These are phyloP conservation scores for Nysson spinosus DNA, from an alignment of 2,888 invertebrate genomes.

Conservation along the genomic window DNA sequence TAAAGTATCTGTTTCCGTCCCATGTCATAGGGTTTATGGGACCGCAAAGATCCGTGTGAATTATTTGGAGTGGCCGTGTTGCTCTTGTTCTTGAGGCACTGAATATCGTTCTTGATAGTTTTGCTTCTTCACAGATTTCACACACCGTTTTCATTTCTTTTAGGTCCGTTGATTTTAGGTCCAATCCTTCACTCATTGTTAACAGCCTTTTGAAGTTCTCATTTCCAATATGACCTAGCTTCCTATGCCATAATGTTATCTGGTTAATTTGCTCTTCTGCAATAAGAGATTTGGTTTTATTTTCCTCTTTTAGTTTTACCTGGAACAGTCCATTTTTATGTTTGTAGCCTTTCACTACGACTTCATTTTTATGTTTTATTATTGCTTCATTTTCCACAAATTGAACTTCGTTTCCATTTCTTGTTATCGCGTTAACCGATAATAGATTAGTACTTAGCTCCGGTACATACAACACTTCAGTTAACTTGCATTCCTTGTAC, in stretches of 20 bases:
- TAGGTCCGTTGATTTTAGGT: not conserved
- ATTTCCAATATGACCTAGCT: constrained; percentile 1
- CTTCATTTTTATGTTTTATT: not conserved
- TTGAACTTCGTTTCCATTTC: not conserved
- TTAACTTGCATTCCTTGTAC: not conserved
- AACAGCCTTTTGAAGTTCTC: not conserved
- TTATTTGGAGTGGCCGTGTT: constrained; percentile 32
- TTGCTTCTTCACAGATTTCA: constrained; percentile 34
- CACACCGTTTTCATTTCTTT: not conserved
- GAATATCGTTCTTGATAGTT: constrained; percentile 19
- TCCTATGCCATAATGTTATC: constrained; percentile 1
- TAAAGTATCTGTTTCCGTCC: constrained; percentile 20
- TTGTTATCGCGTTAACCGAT: constrained; percentile 8
- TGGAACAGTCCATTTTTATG: not conserved
- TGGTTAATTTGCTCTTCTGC: not conserved
- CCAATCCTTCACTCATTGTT: not conserved
- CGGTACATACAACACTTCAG: constrained; percentile 11
- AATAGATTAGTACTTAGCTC: constrained; percentile 4
- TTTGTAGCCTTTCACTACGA: not conserved
- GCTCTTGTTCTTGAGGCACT: constrained; percentile 31
- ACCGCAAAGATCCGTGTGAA: constrained; percentile 56
- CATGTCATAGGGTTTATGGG: constrained; percentile 44
- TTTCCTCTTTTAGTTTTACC: not conserved
- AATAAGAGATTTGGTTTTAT: not conserved
- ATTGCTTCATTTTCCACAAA: not conserved